These are phyloP conservation scores for Dioctria linearis DNA, from an alignment of 2,888 invertebrate species.

Conservation along the genomic window DNA sequence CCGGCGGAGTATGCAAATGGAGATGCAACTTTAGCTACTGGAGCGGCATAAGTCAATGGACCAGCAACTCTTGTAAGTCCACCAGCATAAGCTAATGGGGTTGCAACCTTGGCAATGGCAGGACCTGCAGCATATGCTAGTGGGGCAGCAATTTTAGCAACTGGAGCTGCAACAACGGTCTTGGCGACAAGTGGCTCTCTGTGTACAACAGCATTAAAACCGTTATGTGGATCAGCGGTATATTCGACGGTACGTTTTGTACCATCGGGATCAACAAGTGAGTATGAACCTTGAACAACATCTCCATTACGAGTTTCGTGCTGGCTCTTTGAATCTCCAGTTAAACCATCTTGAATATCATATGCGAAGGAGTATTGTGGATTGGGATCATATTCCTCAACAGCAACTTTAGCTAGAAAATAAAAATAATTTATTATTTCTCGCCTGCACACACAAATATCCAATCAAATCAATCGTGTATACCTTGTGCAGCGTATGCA, in stretches of 20 bases:
- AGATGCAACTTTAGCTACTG: constrained; percentile 44
- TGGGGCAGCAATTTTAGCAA: constrained; percentile 28
- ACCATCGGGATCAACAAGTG: constrained; percentile 72
- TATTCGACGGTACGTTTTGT: constrained; percentile 74
- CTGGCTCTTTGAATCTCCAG: constrained; percentile 71
- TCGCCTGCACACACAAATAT: no score
- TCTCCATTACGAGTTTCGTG: constrained; percentile 75
- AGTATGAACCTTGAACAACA: constrained; percentile 72
- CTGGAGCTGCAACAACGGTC: constrained; percentile 54
- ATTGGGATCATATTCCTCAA: constrained; percentile 60
- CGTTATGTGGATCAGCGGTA: constrained; percentile 70
- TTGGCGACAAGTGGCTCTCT: constrained; percentile 66
- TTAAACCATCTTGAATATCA: constrained; percentile 68
- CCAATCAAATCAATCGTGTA: not conserved
- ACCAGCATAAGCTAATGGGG: constrained; percentile 44
- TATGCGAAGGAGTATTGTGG: constrained; percentile 69
- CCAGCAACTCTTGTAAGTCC: constrained; percentile 56
- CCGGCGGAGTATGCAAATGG: constrained; percentile 54
- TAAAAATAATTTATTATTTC: not conserved
- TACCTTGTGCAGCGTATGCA: constrained; percentile 62
- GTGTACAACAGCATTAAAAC: constrained; percentile 70
- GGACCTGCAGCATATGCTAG: constrained; percentile 11
- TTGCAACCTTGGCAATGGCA: constrained; percentile 20
- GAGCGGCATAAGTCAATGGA: constrained; percentile 34
- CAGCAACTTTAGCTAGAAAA: constrained; percentile 58